Percentiles rank a stretch among this genome's conserved stretches.
phyloP scores from a whole-genome alignment of 2,113 vertebrate genomes.

The Elgaria multicarinata region DNA sequence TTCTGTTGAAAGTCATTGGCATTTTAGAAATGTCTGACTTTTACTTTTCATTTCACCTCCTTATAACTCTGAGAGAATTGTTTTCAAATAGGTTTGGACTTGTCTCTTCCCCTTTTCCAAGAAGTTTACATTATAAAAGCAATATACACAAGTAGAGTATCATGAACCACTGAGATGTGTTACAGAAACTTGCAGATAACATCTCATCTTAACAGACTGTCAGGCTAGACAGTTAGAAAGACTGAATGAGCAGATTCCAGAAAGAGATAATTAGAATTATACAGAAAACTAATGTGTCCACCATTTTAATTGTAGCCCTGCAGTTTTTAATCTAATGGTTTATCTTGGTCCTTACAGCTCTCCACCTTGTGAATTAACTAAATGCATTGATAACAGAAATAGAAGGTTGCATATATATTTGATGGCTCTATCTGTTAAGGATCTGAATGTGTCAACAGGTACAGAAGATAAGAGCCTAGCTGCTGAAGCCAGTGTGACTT shows the following conservation, averaged over 20 bases:
- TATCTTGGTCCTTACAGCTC: constrained; percentile 2
- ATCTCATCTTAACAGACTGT: neutral
- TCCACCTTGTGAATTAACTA: neutral
- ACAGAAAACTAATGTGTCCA: constrained; percentile 8
- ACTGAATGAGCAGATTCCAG: constrained; percentile 5
- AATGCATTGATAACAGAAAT: neutral
- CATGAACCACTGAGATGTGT: neutral
- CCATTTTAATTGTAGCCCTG: neutral
- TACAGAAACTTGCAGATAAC: neutral
- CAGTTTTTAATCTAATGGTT: neutral
- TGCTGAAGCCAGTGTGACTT: neutral
- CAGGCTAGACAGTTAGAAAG: neutral
- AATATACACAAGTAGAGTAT: neutral
- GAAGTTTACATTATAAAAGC: neutral
- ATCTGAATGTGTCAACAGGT: neutral
- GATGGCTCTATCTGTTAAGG: neutral
- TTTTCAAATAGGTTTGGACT: neutral
- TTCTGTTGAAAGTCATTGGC: neutral
- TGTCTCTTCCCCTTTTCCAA: neutral
- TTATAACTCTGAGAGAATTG: neutral
- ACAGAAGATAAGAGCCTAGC: neutral
- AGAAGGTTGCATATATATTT: neutral
- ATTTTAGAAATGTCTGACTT: neutral
- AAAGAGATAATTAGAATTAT: neutral
- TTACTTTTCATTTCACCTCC: neutral